These are phyloP conservation scores for Chrysopa pallens DNA, from an alignment of 1,140 invertebrate species.

Conservation along the genomic window DNA sequence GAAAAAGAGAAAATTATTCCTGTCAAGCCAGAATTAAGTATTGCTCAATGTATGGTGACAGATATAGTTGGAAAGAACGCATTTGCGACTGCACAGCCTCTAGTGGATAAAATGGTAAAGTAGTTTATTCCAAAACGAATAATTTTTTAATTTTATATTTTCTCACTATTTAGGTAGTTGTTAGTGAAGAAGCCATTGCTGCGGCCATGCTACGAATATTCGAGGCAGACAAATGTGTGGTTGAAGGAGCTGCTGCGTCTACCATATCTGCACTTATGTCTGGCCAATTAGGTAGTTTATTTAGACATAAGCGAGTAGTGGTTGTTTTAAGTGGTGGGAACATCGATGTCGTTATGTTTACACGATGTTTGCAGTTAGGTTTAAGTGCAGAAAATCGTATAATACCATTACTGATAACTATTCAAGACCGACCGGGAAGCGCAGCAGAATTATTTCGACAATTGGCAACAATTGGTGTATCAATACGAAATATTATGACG, in stretches of 20 bases:
- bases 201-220: constrained; percentile 45
- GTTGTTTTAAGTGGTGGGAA: constrained; percentile 52
- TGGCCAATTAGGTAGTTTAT: constrained; percentile 43
- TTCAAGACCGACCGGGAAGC: constrained; percentile 38
- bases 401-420: constrained; percentile 43
- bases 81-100: constrained; percentile 33
- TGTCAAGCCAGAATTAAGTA: constrained; percentile 27
- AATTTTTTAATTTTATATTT: neutral
- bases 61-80: constrained; percentile 48
- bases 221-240: constrained; percentile 49
- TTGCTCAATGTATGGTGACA: constrained; percentile 50
- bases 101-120: constrained; percentile 43
- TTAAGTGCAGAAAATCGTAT: constrained; percentile 49
- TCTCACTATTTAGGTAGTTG: constrained; percentile 18
- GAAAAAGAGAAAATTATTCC: constrained; percentile 33
- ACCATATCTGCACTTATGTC: constrained; percentile 48
- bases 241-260: constrained; percentile 52
- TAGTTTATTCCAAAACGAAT: neutral
- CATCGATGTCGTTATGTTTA: constrained; percentile 47
- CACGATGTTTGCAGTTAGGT: constrained; percentile 47
- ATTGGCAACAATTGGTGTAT: constrained; percentile 31
- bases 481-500: constrained; percentile 46
- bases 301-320: constrained; percentile 54
- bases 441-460: constrained; percentile 37
- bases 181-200: constrained; percentile 42